These are phyloP conservation scores for Pantherophis guttatus DNA, from an alignment of 2,113 vertebrate species.

Conservation along the genomic window DNA sequence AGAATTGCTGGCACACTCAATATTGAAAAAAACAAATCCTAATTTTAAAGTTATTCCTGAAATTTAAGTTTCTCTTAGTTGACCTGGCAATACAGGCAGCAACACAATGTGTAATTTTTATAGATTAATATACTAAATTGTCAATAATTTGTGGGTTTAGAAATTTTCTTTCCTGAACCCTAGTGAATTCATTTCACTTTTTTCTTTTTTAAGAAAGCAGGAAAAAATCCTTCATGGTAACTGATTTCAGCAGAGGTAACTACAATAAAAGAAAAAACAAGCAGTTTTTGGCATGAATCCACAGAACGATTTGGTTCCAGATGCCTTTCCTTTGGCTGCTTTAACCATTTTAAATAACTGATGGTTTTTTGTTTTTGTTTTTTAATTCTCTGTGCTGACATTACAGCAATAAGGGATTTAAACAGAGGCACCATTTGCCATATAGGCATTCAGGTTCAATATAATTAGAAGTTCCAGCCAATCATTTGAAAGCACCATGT, in stretches of 20 bases:
- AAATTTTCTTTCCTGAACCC: conserved; percentile 51
- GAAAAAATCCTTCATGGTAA: conserved; percentile 52
- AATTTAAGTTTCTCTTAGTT: conserved; percentile 42
- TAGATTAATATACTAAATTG: conserved; percentile 2
- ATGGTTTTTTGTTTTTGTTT: conserved; percentile 16
- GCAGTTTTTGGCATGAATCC: conserved; percentile 65
- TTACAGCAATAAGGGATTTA: conserved; percentile 41
- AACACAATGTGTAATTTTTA: conserved; percentile 32
- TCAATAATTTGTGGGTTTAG: conserved; percentile 51
- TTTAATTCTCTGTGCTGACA: conserved; percentile 52
- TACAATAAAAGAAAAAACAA: conserved; percentile 67
- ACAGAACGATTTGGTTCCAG: conserved; percentile 74
- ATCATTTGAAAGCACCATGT: conserved; percentile 25
- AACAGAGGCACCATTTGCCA: conserved; percentile 24
- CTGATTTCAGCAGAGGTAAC: conserved; percentile 57
- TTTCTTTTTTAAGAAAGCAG: background rate
- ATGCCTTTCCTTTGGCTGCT: conserved; percentile 67
- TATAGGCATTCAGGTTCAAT: conserved; percentile 37
- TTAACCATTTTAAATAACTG: conserved; percentile 63
- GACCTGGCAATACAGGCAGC: conserved; percentile 41
- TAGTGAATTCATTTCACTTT: conserved; percentile 44
- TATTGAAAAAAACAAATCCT: conserved; percentile 40
- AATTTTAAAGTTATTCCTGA: conserved; percentile 53
- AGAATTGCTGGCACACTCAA: conserved; percentile 2
- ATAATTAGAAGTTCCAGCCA: conserved; percentile 7